Base-by-base conservation (phyloP, 2,888 invertebrate species). In the Apotomis turbidana region DNA sequence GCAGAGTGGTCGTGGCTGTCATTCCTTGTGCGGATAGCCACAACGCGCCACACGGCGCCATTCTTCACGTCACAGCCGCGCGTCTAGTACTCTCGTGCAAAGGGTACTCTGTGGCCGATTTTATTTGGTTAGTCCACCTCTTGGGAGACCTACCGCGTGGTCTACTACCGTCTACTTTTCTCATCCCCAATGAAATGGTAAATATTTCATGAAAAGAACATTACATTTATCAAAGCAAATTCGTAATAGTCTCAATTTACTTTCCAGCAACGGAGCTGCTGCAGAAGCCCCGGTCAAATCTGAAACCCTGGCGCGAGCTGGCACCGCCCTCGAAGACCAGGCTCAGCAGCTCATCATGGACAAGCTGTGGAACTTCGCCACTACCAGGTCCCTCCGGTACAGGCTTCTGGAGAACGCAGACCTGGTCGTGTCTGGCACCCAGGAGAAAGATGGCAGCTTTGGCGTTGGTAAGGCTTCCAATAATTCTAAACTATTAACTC, bases 331-430 rank as follows among this genome's bases (percentile, higher is more conserved):
- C 12, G 95, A 95, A 76, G 95, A 95, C 74, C 92, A 95, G 60
- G 94, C 95, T 0, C 89, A 95, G 60, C 94, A 95, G 82, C 90
- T 97, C 44, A 94, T 97, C 67, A 94, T 96, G 70, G 96, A 96
- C 79, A 97, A 97, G 85, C 85, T 97, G 58, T 96, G 96, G 95
- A 94, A 94, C 80, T 97, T 97, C 83, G 94, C 97, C 66, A 95
- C 95, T 74, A 96, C 97, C 13, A 94, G 97, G 79, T 96, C 96
- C 5, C 89, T 97, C 78, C 95, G 96, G 85, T 97, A 97, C 95
- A 95, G 95, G 85, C 93, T 97, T 73, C 89, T 96, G 38, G 96
- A 97, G 41, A 96, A 96, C 76, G 96, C 97, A 15, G 97, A 97
- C 79, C 94, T 97, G 8, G 96, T 97, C 46, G 90, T 97, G 49